These are phyloP conservation scores for Galendromus occidentalis DNA, from an alignment of 1,140 invertebrate species.

Conservation along the genomic window DNA sequence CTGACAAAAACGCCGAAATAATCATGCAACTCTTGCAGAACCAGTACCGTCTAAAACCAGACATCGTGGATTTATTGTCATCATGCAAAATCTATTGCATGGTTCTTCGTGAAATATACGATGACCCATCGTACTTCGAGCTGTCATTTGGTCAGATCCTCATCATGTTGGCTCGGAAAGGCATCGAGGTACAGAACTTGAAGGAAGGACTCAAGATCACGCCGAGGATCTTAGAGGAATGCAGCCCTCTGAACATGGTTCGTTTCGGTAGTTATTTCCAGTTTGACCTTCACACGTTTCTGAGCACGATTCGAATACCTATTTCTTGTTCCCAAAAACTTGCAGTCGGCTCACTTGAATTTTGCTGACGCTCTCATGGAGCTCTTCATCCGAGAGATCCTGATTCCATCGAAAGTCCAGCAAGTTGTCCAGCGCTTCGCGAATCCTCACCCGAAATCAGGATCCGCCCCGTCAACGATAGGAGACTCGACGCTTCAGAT, in stretches of 20 bases:
- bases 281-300: too few species aligned
- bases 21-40: not conserved
- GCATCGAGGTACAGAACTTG: not conserved
- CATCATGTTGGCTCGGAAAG: not conserved
- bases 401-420: not conserved
- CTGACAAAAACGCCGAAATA: too few species aligned
- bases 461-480: not conserved
- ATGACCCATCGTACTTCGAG: not conserved
- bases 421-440: not conserved
- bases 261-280: too few species aligned
- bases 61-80: not conserved
- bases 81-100: slow-evolving; percentile 4
- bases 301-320: not conserved
- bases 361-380: slow-evolving; percentile 1
- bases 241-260: slow-evolving; percentile 6
- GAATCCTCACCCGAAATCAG: not conserved
- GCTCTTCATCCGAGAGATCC: not conserved
- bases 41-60: not conserved
- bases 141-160: not conserved
- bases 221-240: not conserved
- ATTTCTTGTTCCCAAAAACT: not conserved
- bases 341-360: slow-evolving; percentile 4
- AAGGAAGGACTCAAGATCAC: slow-evolving; percentile 2
- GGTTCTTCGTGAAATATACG: not conserved
- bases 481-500: not conserved